These are phyloP conservation scores for Axinella damicornis DNA, from an alignment of 37 sponge, comb jelly and placozoan species.

Conservation along the genomic window DNA sequence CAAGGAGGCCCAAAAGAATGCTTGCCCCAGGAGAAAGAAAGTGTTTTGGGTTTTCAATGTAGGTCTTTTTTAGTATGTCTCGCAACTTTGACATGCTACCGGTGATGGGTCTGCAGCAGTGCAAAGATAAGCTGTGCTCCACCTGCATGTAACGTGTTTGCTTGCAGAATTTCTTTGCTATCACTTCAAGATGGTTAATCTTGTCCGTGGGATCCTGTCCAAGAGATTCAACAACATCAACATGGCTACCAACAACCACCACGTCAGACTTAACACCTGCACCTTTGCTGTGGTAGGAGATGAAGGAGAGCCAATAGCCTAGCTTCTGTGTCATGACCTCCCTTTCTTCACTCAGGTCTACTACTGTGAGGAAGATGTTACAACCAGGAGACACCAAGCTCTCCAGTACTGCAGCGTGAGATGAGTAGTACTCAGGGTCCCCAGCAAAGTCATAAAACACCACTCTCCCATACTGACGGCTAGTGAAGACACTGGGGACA, in stretches of 20 bases:
- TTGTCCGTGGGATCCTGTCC: neutral
- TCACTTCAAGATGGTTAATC: neutral
- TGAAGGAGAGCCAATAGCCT: neutral
- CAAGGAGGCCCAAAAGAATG: slow-evolving; percentile 2
- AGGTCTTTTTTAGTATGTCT: too few species aligned
- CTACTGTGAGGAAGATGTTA: neutral
- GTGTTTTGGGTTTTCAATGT: too few species aligned
- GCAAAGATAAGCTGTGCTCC: too few species aligned
- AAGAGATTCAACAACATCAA: neutral
- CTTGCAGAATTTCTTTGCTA: too few species aligned
- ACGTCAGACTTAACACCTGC: neutral
- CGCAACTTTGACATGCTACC: too few species aligned
- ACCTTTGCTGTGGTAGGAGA: neutral
- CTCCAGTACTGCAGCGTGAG: slow-evolving; percentile 5
- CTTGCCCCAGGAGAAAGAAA: slow-evolving; percentile 2
- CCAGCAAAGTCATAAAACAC: slow-evolving; percentile 67
- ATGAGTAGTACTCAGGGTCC: slow-evolving; percentile 39
- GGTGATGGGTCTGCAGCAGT: too few species aligned
- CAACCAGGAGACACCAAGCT: neutral
- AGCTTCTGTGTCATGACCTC: neutral
- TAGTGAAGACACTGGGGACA: neutral
- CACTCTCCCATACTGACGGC: neutral
- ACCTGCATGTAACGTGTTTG: too few species aligned
- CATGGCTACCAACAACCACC: slow-evolving; percentile 34
- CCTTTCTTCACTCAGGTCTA: neutral